These are phyloP conservation scores for Heptranchias perlo DNA, from an alignment of 2,113 vertebrate species.

Conservation along the genomic window DNA sequence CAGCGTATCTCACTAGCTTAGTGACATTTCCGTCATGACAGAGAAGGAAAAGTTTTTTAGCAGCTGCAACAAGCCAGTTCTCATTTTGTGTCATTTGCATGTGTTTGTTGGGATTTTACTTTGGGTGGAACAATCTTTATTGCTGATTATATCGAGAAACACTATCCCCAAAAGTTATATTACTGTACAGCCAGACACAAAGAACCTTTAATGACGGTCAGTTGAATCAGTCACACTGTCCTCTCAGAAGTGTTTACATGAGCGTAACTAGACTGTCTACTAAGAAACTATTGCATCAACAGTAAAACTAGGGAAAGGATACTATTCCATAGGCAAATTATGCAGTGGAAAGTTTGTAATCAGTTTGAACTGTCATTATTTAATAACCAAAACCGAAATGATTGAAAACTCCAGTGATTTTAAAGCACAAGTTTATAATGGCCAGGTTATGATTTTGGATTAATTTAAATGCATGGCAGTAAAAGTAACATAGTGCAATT, in stretches of 20 bases:
- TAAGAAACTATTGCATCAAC: background rate
- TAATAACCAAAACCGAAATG: slow-evolving; percentile 15
- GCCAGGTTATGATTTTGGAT: background rate
- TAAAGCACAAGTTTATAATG: background rate
- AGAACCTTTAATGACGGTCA: background rate
- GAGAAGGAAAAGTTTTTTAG: background rate
- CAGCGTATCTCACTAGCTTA: background rate
- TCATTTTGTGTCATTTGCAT: background rate
- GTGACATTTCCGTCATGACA: background rate
- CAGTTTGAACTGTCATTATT: slow-evolving; percentile 8
- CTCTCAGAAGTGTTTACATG: background rate
- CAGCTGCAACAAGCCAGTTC: background rate
- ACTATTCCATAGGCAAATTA: background rate
- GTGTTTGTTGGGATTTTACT: background rate
- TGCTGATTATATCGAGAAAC: no score
- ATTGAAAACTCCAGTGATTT: background rate
- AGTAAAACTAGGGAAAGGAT: background rate
- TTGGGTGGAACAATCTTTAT: background rate
- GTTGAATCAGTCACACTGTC: background rate
- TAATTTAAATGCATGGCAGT: slow-evolving; percentile 42
- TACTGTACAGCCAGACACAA: no score
- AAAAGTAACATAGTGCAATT: slow-evolving; percentile 59
- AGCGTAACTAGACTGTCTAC: background rate
- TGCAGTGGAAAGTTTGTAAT: background rate
- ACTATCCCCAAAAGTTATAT: background rate